These are phyloP conservation scores for Cisticola juncidis DNA, from an alignment of 2,113 vertebrate species.

Conservation along the genomic window DNA sequence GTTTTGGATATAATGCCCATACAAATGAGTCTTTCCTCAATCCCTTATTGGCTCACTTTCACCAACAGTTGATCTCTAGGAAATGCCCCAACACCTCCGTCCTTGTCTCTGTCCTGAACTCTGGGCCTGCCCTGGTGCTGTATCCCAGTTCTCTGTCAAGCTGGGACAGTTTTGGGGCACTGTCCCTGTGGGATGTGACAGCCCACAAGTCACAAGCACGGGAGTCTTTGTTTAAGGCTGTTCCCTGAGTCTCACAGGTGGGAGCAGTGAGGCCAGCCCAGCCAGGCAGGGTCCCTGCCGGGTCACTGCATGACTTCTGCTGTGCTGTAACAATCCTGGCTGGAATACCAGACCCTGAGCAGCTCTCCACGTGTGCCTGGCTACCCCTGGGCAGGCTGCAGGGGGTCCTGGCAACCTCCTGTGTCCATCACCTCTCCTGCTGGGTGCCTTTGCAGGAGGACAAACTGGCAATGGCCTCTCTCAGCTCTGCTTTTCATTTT, in stretches of 20 bases:
- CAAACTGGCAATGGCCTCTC: fast-evolving
- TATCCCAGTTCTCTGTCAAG: fast-evolving
- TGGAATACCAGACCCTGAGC: not conserved
- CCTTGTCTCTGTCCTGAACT: not conserved
- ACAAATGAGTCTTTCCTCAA: not conserved
- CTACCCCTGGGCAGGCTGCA: not conserved
- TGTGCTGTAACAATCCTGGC: not conserved
- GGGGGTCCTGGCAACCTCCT: not conserved
- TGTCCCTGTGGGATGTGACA: not conserved
- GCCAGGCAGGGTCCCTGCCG: not conserved
- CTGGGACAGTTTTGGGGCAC: not conserved
- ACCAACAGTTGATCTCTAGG: not conserved
- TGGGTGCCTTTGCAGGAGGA: fast-evolving
- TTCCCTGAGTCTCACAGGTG: not conserved
- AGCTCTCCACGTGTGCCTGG: fast-evolving
- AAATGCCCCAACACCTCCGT: not conserved
- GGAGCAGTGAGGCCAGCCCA: not conserved
- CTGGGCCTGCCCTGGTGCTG: not conserved
- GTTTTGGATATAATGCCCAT: not conserved
- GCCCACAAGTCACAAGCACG: not conserved
- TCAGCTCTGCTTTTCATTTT: not conserved
- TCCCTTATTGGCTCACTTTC: not conserved
- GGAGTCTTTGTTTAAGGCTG: not conserved
- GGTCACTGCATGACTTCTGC: not conserved
- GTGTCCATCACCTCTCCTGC: not conserved